Conservation (phyloP, 2,113 vertebrate species). For the Chloropsis cyanopogon region DNA sequence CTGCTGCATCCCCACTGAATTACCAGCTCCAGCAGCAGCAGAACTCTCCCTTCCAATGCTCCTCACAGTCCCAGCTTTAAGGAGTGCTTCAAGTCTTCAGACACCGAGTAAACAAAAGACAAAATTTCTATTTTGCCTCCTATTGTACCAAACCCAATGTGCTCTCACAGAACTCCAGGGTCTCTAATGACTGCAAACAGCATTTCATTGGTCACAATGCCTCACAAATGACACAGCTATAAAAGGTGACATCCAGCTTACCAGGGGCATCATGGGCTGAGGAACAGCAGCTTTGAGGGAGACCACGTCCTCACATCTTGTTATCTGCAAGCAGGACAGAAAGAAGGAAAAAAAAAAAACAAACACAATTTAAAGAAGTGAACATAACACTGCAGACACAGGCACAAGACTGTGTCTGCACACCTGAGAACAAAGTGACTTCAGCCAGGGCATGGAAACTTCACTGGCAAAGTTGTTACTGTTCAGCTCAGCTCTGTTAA, state of each 20-base stretch:
- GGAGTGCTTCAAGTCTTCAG: background rate
- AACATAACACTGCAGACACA: background rate
- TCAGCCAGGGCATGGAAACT: background rate
- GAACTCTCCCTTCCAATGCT: background rate
- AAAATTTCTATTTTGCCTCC: background rate
- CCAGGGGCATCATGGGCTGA: fast-evolving
- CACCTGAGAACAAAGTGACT: background rate
- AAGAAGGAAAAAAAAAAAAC: background rate
- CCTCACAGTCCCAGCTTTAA: background rate
- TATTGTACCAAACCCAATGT: background rate
- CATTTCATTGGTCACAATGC: background rate
- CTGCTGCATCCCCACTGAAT: background rate
- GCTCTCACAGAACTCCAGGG: background rate
- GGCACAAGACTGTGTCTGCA: too few species aligned
- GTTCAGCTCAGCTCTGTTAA: background rate
- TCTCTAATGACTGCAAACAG: background rate
- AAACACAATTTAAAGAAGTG: background rate
- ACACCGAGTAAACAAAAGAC: background rate
- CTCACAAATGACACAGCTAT: background rate
- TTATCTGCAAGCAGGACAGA: background rate
- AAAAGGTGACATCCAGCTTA: background rate
- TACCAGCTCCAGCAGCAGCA: background rate
- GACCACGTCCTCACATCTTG: background rate
- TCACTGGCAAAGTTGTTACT: background rate
- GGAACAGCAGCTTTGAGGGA: background rate